Evolutionary conservation across 2,888 invertebrate genomes (phyloP), one percentile per base, ranked within the genome.

Genomic region (Labia minor): DNA sequence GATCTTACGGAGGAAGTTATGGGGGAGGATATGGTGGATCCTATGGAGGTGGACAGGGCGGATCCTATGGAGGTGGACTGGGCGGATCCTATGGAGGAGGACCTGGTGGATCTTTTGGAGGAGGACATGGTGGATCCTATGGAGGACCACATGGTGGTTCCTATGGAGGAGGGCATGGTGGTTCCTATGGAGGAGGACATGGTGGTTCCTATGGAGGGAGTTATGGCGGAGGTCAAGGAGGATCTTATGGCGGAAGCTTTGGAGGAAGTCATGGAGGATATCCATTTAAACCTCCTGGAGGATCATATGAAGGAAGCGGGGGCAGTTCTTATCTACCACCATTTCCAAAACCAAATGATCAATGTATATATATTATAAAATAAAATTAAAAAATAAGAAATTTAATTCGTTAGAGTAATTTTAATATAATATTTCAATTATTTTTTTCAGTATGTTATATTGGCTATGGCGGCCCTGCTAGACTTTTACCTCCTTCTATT

Each of bases 391-490:
- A 21, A 65, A 66, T n/a, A 18, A 66, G 11, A 65, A 20, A 26
- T 20, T 19, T n/a, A 19, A 2, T 6, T 63, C 4, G 16, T 19
- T 63, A 19, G 16, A 63, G 19, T n/a, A 37, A 65, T 20, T 37
- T 26, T 33, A 14, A 19, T 61, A 49, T 33, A 19, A 67, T 65
- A 20, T 68, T 67, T 70, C 19, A 19, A 19, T 65, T 65, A 6
- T 67, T 69, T 66, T 61, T 76, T 79, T 66, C 78, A 88, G 90
- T 86, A 70, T 92, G 91, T 74, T 92, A 90, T 74, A 80, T 89
- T 26, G 87, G 87, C 68, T 89, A 90, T 74, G 87, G 88, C 63
- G 85, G 83, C n/a, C 86, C 90, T 0, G 89, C 90, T 0, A 83
- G 83, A 71, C 77, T 92, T 3, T 80, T 86, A 0, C 83, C 86